phyloP scores from a whole-genome alignment of 2,797 vertebrate species.

The Lacerta bilineata region DNA sequence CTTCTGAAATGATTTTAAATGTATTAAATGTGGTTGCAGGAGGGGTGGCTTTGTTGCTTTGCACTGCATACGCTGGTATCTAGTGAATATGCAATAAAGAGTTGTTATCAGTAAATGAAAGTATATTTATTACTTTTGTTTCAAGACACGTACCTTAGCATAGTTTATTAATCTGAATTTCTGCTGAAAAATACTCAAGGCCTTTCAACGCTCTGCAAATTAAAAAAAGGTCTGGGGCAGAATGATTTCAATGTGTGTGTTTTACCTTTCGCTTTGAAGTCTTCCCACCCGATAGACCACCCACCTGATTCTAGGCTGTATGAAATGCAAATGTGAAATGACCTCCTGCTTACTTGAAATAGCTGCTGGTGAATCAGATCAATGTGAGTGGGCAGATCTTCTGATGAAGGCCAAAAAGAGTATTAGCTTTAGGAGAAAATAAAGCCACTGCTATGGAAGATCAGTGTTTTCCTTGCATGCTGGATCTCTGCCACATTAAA shows the following conservation, averaged over 20 bases:
- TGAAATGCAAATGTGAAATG: conserved; percentile 42
- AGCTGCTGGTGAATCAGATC: conserved; percentile 32
- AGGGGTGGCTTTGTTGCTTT: background rate
- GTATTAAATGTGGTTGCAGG: background rate
- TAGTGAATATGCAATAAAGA: background rate
- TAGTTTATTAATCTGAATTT: background rate
- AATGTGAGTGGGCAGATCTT: conserved; percentile 22
- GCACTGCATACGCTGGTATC: background rate
- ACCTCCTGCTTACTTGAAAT: conserved; percentile 33
- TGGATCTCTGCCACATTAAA: conserved; percentile 19
- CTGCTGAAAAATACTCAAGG: background rate
- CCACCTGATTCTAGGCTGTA: conserved; percentile 28
- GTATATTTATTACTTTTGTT: conserved; percentile 13
- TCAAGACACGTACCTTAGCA: background rate
- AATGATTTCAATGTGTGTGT: conserved; percentile 13
- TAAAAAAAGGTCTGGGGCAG: conserved; percentile 26
- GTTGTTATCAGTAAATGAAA: conserved; percentile 28
- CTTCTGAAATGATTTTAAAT: conserved; percentile 31
- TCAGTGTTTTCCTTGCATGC: background rate
- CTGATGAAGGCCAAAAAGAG: background rate
- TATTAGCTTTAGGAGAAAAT: conserved; percentile 18
- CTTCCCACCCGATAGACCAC: conserved; percentile 12
- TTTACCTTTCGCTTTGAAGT: conserved; percentile 40
- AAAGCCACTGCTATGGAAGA: background rate
- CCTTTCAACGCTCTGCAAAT: conserved; percentile 35